Conservation (phyloP, 1,140 invertebrate genomes). For the Ceratoteleas bidentatus region DNA sequence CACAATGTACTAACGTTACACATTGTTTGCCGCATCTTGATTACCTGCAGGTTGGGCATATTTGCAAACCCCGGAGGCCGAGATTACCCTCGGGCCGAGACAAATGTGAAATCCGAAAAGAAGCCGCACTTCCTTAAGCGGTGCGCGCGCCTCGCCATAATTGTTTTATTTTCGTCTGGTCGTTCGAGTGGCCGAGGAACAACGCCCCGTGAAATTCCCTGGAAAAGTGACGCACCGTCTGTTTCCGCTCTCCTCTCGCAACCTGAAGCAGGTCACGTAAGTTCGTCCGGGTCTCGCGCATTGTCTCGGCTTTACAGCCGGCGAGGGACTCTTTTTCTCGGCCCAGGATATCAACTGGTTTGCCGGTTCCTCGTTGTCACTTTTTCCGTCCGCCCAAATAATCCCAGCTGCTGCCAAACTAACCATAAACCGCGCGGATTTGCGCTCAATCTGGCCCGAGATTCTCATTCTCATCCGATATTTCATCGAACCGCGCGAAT, state of each 20-base stretch:
- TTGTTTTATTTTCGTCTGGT: neutral
- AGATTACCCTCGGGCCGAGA: no score
- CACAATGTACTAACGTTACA: no score
- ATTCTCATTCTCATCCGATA: no score
- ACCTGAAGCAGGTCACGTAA: slow-evolving; percentile 43
- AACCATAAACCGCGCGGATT: slow-evolving; percentile 33
- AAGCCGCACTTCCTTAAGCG: no score
- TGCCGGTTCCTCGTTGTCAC: slow-evolving; percentile 28
- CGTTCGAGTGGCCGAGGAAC: slow-evolving; percentile 4
- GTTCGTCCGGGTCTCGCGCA: slow-evolving; percentile 22
- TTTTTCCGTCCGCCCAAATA: slow-evolving; percentile 38
- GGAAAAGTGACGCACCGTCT: slow-evolving; percentile 29
- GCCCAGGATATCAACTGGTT: slow-evolving; percentile 54
- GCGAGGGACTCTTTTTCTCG: slow-evolving; percentile 20
- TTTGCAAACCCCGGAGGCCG: no score
- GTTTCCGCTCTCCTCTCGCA: slow-evolving; percentile 26
- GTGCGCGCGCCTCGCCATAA: neutral
- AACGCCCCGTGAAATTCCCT: slow-evolving; percentile 31
- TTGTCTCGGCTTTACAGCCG: slow-evolving; percentile 42
- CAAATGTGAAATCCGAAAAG: no score
- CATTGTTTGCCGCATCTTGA: no score
- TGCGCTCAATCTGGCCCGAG: slow-evolving; percentile 1
- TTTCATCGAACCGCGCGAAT: slow-evolving; percentile 2
- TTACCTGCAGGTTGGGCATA: no score
- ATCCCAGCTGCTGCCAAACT: slow-evolving; percentile 46